These are phyloP conservation scores for Emberiza fucata DNA, from an alignment of 2,113 vertebrate species.

Conservation along the genomic window DNA sequence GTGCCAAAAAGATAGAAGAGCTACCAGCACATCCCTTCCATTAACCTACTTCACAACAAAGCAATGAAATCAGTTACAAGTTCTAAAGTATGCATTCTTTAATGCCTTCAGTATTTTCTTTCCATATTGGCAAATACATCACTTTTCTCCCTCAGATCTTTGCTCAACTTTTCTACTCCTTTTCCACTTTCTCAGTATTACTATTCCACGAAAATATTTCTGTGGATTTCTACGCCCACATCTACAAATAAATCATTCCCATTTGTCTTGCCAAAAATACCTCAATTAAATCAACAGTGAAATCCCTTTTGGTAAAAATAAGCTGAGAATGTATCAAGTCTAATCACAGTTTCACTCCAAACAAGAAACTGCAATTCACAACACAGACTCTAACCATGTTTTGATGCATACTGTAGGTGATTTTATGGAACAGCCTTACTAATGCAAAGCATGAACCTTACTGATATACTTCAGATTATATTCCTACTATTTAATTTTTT, in stretches of 20 bases:
- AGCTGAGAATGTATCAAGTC: neutral
- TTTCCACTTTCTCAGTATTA: neutral
- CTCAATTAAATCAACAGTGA: neutral
- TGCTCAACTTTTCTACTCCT: neutral
- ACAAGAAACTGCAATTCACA: neutral
- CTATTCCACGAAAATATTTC: neutral
- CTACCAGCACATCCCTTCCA: neutral
- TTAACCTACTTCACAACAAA: neutral
- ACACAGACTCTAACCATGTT: neutral
- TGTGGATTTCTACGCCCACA: neutral
- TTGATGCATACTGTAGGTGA: neutral
- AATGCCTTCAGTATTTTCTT: neutral
- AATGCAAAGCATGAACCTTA: neutral
- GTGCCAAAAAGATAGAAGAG: neutral
- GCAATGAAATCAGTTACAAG: neutral
- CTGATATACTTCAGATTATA: rapidly evolving
- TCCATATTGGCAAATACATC: neutral
- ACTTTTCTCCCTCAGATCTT: neutral
- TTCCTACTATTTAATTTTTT: neutral
- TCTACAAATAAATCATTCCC: neutral
- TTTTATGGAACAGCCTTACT: neutral
- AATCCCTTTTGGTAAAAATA: neutral
- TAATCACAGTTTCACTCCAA: neutral
- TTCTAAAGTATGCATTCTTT: neutral
- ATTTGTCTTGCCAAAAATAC: neutral